phyloP scores from a whole-genome alignment of 2,888 invertebrate species.

The Chymomyza caudatula region DNA sequence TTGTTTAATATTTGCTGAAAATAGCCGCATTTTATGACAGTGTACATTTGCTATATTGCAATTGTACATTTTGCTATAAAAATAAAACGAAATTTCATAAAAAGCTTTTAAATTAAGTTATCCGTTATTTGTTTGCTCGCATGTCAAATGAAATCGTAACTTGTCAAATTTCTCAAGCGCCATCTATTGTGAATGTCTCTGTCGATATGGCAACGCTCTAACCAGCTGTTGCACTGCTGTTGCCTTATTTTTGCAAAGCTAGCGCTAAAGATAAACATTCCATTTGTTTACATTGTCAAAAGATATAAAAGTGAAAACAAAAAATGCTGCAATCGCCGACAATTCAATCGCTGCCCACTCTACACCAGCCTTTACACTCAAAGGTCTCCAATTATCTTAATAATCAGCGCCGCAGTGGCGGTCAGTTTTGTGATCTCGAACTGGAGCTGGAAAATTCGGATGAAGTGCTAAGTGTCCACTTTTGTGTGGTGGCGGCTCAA shows the following conservation, averaged over 20 bases:
- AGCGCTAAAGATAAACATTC: background rate
- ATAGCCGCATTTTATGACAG: no score
- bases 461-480: conserved; percentile 66
- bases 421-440: conserved; percentile 74
- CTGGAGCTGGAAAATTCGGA: conserved; percentile 57
- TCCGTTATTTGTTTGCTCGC: no score
- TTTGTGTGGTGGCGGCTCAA: conserved; percentile 76
- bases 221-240: conserved; percentile 3
- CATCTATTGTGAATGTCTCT: background rate
- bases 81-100: no score
- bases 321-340: conserved; percentile 34
- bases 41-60: no score
- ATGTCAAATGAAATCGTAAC: background rate
- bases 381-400: conserved; percentile 76
- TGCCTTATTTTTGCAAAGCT: conserved; percentile 5
- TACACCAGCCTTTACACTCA: conserved; percentile 74
- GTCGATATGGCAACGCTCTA: background rate
- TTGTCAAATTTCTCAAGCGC: background rate
- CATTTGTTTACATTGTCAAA: conserved; percentile 4
- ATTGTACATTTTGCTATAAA: no score
- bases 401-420: conserved; percentile 72
- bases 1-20: no score
- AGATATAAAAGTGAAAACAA: background rate
- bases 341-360: conserved; percentile 46
- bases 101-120: background rate